Evolutionary conservation across 2,797 vertebrate species (phyloP).

Genomic region (Spea hammondii): DNA sequence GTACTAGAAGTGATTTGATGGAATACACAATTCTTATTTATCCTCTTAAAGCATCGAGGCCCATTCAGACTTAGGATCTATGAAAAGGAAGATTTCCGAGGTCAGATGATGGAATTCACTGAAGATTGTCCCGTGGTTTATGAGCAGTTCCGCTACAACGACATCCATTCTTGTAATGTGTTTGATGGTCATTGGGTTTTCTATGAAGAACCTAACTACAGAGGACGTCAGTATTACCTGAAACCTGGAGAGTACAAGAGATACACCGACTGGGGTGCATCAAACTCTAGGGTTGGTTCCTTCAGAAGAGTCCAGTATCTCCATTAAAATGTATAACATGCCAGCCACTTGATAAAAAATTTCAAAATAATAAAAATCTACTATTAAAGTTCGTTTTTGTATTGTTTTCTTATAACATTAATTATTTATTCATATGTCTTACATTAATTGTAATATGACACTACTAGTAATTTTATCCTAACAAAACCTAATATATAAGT

Average conservation of each 20-base stretch:
- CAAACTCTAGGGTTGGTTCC: slow-evolving; percentile 48
- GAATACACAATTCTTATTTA: too few relatives aligned
- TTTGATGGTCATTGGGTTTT: slow-evolving; percentile 56
- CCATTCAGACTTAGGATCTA: slow-evolving; percentile 53
- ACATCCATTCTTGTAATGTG: slow-evolving; percentile 53
- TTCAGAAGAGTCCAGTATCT: too few relatives aligned
- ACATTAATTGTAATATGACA: too few relatives aligned
- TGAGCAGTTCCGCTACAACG: slow-evolving; percentile 52
- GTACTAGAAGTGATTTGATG: too few relatives aligned
- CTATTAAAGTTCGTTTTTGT: too few relatives aligned
- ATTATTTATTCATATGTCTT: too few relatives aligned
- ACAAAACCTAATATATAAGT: too few relatives aligned
- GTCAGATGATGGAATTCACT: slow-evolving; percentile 54
- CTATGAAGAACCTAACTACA: slow-evolving; percentile 54
- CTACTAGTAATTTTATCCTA: too few relatives aligned
- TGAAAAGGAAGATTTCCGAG: slow-evolving; percentile 54
- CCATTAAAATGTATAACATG: too few relatives aligned
- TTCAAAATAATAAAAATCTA: too few relatives aligned
- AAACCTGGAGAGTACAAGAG: slow-evolving; percentile 44
- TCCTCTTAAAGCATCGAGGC: slow-evolving; percentile 1
- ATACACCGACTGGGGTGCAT: slow-evolving; percentile 47
- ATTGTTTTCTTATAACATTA: too few relatives aligned
- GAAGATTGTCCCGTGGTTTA: slow-evolving; percentile 56
- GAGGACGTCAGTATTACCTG: slow-evolving; percentile 54
- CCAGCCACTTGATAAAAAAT: too few relatives aligned